Percentiles rank a stretch among this genome's conserved stretches.
These are phyloP conservation scores for Cochlearius cochlearius DNA, from an alignment of 2,113 vertebrate species.

Conservation along the genomic window DNA sequence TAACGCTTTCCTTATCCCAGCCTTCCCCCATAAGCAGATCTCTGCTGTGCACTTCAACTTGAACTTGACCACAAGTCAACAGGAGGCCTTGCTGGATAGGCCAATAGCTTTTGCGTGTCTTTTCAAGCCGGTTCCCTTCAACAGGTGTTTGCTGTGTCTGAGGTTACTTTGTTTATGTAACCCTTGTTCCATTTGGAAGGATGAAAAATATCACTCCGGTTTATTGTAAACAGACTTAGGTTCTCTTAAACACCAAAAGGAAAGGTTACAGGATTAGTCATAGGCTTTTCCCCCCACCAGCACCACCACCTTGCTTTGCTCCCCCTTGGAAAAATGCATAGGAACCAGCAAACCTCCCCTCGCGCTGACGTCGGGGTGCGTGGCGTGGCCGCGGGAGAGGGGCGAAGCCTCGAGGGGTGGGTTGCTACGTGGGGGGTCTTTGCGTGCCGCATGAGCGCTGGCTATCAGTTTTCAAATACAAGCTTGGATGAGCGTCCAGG, in stretches of 20 bases:
- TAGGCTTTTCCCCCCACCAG: neutral
- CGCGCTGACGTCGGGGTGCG: fast-evolving
- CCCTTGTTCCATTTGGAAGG: conserved; percentile 86
- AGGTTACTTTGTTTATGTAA: conserved; percentile 84
- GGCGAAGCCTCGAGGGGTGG: neutral
- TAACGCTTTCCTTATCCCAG: neutral
- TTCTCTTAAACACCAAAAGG: conserved; percentile 75
- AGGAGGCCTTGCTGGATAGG: conserved; percentile 1
- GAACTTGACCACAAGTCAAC: conserved; percentile 50
- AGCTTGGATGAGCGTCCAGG: conserved; percentile 59
- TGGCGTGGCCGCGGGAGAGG: neutral
- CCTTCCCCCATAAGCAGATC: neutral
- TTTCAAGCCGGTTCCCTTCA: conserved; percentile 49
- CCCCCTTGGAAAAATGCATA: neutral
- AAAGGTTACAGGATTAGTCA: conserved; percentile 85
- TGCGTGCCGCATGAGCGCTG: conserved; percentile 9
- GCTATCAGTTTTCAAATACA: conserved; percentile 55
- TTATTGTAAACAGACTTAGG: conserved; percentile 81
- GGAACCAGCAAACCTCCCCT: neutral
- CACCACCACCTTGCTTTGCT: conserved; percentile 23
- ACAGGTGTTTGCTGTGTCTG: conserved; percentile 90
- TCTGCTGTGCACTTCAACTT: neutral
- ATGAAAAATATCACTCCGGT: conserved; percentile 77
- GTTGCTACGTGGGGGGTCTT: conserved; percentile 36
- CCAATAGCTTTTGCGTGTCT: neutral